Conservation (phyloP, 2,888 invertebrate species). For the Drosophila niveifrons region DNA sequence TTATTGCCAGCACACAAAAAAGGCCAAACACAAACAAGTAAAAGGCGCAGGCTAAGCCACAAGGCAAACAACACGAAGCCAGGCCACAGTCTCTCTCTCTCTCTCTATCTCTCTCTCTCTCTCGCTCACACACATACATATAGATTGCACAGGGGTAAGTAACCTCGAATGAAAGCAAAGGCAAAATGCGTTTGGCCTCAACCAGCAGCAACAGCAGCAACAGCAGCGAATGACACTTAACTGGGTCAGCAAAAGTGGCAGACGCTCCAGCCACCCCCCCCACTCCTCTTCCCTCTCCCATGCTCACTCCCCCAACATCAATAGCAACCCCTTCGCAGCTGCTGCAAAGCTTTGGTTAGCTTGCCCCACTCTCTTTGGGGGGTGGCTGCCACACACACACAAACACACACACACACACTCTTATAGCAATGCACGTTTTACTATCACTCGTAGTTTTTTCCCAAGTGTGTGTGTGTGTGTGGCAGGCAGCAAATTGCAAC, state of each 20-base stretch:
- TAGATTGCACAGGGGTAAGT: slow-evolving; percentile 70
- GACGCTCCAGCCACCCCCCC: slow-evolving; percentile 9
- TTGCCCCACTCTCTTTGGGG: slow-evolving; percentile 20
- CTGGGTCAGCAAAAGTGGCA: slow-evolving; percentile 80
- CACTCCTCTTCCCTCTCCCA: not conserved
- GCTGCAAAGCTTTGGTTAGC: slow-evolving; percentile 13
- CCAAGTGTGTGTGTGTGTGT: slow-evolving; percentile 47
- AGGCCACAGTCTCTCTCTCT: not conserved
- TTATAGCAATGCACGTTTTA: slow-evolving; percentile 58
- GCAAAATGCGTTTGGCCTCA: slow-evolving; percentile 46
- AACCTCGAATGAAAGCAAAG: slow-evolving; percentile 83
- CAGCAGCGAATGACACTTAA: slow-evolving; percentile 78
- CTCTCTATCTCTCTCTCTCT: not conserved
- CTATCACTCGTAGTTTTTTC: slow-evolving; percentile 77
- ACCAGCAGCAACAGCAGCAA: slow-evolving; percentile 17
- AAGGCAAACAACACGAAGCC: slow-evolving; percentile 34
- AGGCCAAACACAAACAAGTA: slow-evolving; percentile 29
- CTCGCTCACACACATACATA: slow-evolving; percentile 13
- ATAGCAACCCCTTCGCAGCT: slow-evolving; percentile 18
- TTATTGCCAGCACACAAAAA: slow-evolving; percentile 44
- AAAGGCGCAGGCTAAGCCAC: slow-evolving; percentile 35
- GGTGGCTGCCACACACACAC: slow-evolving; percentile 34
- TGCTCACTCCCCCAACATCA: not conserved
- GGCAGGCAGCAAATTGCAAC: slow-evolving; percentile 55
- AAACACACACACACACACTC: slow-evolving; percentile 16